Evolutionary conservation across 30 jellyfish, hydroid and myxozoan species (phyloP).

Genomic region (Pelagia noctiluca): DNA sequence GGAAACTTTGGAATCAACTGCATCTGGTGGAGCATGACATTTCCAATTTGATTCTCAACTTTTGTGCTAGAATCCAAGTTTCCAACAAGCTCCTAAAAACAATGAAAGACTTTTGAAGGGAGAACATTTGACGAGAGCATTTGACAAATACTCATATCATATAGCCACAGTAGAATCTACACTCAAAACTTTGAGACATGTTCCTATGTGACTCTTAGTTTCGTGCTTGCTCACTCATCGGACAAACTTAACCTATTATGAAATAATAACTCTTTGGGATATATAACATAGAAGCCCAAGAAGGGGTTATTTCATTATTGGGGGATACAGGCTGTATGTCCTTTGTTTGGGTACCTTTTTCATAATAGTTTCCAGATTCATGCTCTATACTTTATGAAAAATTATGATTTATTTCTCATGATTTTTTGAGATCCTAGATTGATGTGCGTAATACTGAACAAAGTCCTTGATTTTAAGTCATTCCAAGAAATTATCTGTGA

Average conservation of each 20-base stretch:
- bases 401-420: too few species aligned
- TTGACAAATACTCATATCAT: neutral
- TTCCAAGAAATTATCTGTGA: too few species aligned
- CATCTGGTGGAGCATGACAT: slow-evolving; percentile 33
- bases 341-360: too few species aligned
- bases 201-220: neutral
- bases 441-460: too few species aligned
- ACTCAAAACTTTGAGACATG: neutral
- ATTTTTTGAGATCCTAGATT: too few species aligned
- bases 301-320: too few species aligned
- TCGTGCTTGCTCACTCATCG: neutral
- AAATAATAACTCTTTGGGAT: neutral
- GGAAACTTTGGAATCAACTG: slow-evolving; percentile 34
- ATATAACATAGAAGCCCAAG: too few species aligned
- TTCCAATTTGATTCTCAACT: slow-evolving; percentile 8
- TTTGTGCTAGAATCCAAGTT: slow-evolving; percentile 14
- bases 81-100: slow-evolving; percentile 20
- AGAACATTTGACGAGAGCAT: too few species aligned
- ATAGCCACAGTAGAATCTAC: neutral
- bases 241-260: neutral
- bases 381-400: too few species aligned
- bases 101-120: neutral
- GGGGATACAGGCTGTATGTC: too few species aligned
- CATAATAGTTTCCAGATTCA: too few species aligned
- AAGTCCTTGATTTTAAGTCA: too few species aligned